phyloP scores from a whole-genome alignment of 2,888 invertebrate genomes.

The Macrosoma leucophasiata region DNA sequence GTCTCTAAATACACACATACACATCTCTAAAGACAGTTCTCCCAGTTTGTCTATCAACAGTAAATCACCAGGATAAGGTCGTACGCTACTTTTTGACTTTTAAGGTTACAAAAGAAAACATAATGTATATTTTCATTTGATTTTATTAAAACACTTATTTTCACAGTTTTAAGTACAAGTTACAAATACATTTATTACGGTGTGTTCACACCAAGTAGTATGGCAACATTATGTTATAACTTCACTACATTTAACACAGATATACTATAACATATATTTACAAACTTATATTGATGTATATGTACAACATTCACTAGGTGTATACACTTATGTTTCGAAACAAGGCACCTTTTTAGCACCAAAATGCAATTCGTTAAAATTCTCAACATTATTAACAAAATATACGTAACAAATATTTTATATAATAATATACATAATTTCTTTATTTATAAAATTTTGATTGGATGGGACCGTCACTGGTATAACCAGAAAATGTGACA shows the following conservation, averaged over 20 bases:
- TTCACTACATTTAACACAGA: constrained; percentile 33
- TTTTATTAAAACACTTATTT: constrained; percentile 64
- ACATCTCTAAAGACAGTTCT: no score
- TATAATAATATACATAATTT: no score
- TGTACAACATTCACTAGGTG: constrained; percentile 49
- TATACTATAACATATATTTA: constrained; percentile 41
- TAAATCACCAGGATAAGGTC: no score
- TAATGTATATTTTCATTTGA: constrained; percentile 4
- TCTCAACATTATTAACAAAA: no score
- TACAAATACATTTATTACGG: constrained; percentile 24
- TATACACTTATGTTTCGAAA: constrained; percentile 36
- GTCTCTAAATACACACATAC: no score
- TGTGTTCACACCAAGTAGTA: constrained; percentile 28
- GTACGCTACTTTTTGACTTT: no score
- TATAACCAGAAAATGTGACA: no score
- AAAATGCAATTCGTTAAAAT: neutral
- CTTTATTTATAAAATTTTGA: no score
- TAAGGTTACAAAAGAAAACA: neutral
- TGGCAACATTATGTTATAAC: constrained; percentile 42
- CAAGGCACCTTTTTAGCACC: constrained; percentile 19
- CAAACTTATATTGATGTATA: constrained; percentile 29
- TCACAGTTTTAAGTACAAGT: constrained; percentile 62
- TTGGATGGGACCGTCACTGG: no score
- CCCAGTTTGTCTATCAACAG: no score
- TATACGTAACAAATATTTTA: no score